phyloP scores from a whole-genome alignment of 1,140 invertebrate species.

The Brevipalpus yothersi region DNA sequence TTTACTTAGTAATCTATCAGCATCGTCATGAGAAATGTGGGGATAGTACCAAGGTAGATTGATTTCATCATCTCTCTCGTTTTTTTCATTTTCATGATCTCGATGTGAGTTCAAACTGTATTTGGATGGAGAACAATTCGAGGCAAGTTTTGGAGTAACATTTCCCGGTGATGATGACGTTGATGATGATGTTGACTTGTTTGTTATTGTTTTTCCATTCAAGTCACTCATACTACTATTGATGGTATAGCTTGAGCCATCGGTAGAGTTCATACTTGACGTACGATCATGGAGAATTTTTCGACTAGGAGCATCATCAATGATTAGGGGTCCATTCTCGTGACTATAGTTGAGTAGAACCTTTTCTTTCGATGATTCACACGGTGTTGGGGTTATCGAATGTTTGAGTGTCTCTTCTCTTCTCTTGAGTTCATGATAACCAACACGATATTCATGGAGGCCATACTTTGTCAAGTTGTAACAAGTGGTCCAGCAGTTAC shows the following conservation, averaged over 20 bases:
- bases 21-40: conserved; percentile 30
- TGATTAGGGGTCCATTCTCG: not conserved
- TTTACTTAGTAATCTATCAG: conserved; percentile 26
- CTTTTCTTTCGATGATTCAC: not conserved
- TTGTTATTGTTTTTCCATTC: not conserved
- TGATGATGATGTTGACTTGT: not conserved
- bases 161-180: not conserved
- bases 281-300: not conserved
- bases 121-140: not conserved
- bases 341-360: not conserved
- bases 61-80: not conserved
- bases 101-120: not conserved
- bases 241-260: not conserved
- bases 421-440: too few relatives aligned
- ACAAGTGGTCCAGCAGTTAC: too few relatives aligned
- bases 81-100: not conserved
- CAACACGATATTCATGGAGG: too few relatives aligned
- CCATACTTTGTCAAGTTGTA: too few relatives aligned
- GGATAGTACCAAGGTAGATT: conserved; percentile 35
- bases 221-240: not conserved
- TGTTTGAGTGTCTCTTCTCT: too few relatives aligned
- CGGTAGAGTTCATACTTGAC: not conserved
- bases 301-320: not conserved
- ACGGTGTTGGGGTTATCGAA: too few relatives aligned
- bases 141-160: not conserved